Evolutionary conservation across 2,797 vertebrate genomes (phyloP).

Genomic region (Melanotaenia pygmaea): DNA sequence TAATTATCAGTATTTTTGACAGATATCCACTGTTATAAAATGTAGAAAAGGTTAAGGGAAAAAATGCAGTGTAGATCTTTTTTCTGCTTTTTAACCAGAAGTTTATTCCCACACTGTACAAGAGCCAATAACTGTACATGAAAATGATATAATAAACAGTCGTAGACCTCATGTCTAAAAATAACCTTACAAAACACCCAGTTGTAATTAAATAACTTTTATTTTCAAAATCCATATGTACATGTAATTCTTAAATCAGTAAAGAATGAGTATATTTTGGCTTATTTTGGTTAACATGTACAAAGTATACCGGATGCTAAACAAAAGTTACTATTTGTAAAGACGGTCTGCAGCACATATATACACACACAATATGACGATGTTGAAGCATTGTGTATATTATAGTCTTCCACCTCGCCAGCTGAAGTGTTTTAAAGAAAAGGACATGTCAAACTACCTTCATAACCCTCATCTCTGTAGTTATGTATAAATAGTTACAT

Average conservation of each 20-base stretch:
- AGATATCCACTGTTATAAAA: neutral
- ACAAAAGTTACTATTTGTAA: slow-evolving; percentile 18
- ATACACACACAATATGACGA: slow-evolving; percentile 2
- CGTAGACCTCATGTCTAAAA: neutral
- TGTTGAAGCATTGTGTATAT: neutral
- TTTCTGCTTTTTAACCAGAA: slow-evolving; percentile 24
- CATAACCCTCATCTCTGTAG: neutral
- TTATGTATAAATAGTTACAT: slow-evolving; percentile 1
- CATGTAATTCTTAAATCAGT: slow-evolving; percentile 52
- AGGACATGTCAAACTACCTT: neutral
- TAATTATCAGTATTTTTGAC: neutral
- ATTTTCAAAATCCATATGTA: slow-evolving; percentile 41
- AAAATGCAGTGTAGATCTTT: slow-evolving; percentile 6
- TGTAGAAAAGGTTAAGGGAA: neutral
- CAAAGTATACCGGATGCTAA: slow-evolving; percentile 14
- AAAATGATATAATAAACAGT: slow-evolving; percentile 38
- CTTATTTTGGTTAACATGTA: slow-evolving; percentile 24
- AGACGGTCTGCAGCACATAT: slow-evolving; percentile 38
- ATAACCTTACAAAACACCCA: neutral
- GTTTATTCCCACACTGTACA: neutral
- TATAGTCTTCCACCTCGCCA: neutral
- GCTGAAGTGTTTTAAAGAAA: slow-evolving; percentile 5
- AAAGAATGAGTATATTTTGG: slow-evolving; percentile 37
- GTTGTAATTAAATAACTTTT: slow-evolving; percentile 60
- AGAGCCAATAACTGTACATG: slow-evolving; percentile 16